Conservation (phyloP, 2,888 invertebrate genomes). For the Macroteleia sp. region DNA sequence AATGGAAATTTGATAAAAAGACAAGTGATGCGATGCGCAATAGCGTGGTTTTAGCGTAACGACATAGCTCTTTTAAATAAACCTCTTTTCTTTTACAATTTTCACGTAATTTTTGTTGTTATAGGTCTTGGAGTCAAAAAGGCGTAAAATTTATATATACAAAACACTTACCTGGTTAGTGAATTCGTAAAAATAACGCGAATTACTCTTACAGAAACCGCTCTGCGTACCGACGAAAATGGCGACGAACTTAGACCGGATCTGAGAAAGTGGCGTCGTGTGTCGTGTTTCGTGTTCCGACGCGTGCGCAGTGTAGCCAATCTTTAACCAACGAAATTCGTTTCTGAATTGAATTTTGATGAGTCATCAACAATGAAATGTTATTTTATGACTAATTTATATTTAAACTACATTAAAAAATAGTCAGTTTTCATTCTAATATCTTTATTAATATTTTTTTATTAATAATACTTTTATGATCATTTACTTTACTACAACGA, state of each 20-base stretch:
- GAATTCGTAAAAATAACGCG: conserved; percentile 17
- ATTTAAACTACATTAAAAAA: too few relatives aligned
- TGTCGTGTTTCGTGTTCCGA: conserved; percentile 38
- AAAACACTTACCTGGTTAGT: conserved; percentile 31
- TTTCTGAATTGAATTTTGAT: neutral
- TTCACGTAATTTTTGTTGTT: too few relatives aligned
- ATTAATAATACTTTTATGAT: too few relatives aligned
- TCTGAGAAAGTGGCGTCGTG: conserved; percentile 48
- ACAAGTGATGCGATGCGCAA: conserved; percentile 38
- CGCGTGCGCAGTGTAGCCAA: conserved; percentile 36
- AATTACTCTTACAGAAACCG: conserved; percentile 9
- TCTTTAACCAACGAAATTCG: neutral
- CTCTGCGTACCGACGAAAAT: conserved; percentile 50
- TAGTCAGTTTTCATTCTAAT: too few relatives aligned
- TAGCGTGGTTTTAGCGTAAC: conserved; percentile 45
- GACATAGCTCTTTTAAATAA: too few relatives aligned
- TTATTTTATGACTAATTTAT: too few relatives aligned
- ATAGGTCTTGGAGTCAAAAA: too few relatives aligned
- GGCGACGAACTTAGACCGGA: conserved; percentile 40
- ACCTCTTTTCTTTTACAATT: too few relatives aligned
- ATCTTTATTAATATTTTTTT: too few relatives aligned
- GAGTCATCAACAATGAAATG: conserved; percentile 8
- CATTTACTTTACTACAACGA: too few relatives aligned
- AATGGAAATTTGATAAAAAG: conserved; percentile 4
- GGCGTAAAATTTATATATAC: too few relatives aligned